A percentile compares a stretch with the other conserved stretches of the same genome.
These are phyloP conservation scores for Rhineura floridana DNA, from an alignment of 2,113 vertebrate species.

Conservation along the genomic window DNA sequence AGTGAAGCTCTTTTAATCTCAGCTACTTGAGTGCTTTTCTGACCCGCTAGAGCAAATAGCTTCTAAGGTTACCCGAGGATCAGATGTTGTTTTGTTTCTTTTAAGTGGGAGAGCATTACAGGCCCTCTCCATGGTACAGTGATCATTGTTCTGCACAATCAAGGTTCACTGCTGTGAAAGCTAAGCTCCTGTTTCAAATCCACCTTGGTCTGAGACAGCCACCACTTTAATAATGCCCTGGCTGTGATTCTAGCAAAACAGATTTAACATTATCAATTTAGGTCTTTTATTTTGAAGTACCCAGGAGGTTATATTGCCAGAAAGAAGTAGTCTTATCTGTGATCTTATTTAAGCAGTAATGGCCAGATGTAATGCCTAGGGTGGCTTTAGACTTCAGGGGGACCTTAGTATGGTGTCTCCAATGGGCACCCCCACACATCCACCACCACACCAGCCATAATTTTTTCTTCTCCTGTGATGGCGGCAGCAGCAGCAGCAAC, in stretches of 20 bases:
- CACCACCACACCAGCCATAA: too few species aligned
- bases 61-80: conserved; percentile 69
- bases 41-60: conserved; percentile 60
- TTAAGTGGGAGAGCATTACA: conserved; percentile 62
- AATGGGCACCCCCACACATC: too few species aligned
- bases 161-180: conserved; percentile 64
- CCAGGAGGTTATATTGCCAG: background rate
- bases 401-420: too few species aligned
- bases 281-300: conserved; percentile 27
- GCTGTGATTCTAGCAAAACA: conserved; percentile 46
- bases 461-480: too few species aligned
- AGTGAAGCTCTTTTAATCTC: conserved; percentile 40
- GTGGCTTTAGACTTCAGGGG: too few species aligned
- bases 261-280: conserved; percentile 45
- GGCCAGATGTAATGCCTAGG: background rate
- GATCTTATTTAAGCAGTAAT: background rate
- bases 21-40: conserved; percentile 44
- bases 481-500: too few species aligned
- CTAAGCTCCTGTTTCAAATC: conserved; percentile 65
- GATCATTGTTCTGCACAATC: conserved; percentile 59
- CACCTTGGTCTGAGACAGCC: conserved; percentile 46
- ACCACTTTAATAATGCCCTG: conserved; percentile 45
- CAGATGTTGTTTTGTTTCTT: conserved; percentile 69
- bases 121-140: conserved; percentile 54
- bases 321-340: background rate